These are phyloP conservation scores for Myotis yumanensis DNA, from an alignment of 2,113 vertebrate genomes.

Conservation along the genomic window DNA sequence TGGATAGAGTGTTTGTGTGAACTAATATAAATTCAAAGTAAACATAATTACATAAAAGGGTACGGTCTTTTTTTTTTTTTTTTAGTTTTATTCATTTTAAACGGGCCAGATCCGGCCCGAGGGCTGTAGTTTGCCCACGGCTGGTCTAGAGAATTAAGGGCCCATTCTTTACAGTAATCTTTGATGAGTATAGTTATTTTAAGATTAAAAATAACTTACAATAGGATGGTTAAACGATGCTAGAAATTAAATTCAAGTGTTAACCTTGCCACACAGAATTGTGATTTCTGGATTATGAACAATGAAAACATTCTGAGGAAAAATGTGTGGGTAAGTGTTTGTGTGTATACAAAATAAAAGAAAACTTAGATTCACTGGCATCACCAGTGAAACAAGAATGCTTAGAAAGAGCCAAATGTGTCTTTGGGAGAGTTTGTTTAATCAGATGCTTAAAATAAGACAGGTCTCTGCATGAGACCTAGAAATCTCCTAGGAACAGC, in stretches of 20 bases:
- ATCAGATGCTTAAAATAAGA: conserved; percentile 62
- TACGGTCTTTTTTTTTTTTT: too few relatives aligned
- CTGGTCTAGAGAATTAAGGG: background rate
- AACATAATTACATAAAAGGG: too few relatives aligned
- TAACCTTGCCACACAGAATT: background rate
- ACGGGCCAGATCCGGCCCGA: too few relatives aligned
- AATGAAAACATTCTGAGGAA: background rate
- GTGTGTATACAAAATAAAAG: background rate
- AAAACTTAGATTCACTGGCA: conserved; percentile 6
- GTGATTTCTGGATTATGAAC: conserved; percentile 38
- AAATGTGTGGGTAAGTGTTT: background rate
- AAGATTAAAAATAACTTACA: background rate
- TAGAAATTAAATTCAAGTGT: conserved; percentile 8
- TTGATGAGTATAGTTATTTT: background rate
- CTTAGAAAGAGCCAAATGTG: conserved; percentile 21
- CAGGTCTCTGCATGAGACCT: conserved; percentile 58
- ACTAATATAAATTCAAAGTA: too few relatives aligned
- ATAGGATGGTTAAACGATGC: background rate
- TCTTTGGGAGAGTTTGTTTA: conserved; percentile 61
- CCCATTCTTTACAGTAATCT: background rate
- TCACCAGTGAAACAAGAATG: conserved; percentile 42
- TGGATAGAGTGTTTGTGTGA: too few relatives aligned
- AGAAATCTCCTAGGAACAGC: conserved; percentile 51
- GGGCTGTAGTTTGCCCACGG: too few relatives aligned
- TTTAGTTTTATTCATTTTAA: too few relatives aligned